Evolutionary conservation across 1,140 invertebrate species (phyloP).

Genomic region (Lepidostoma basale): DNA sequence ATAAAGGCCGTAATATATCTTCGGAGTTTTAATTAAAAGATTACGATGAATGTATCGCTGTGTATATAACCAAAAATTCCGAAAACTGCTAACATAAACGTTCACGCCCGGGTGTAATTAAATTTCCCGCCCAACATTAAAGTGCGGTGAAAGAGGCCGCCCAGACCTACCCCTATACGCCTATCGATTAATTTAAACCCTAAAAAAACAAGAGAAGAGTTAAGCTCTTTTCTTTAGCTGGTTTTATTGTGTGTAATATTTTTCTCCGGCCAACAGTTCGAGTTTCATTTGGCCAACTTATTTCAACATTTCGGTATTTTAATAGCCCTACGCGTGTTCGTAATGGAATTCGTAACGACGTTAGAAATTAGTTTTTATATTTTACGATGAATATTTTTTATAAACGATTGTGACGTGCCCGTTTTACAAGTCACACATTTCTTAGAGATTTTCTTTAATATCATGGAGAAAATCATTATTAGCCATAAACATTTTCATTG

Average conservation of each 20-base stretch:
- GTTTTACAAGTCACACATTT: neutral
- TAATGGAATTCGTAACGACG: constrained; percentile 2
- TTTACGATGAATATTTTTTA: constrained; percentile 2
- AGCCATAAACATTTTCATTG: no score
- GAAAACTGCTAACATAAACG: constrained; percentile 1
- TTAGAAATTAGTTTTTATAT: neutral
- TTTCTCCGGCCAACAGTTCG: neutral
- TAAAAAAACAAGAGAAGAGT: constrained; percentile 3
- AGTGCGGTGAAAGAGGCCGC: neutral
- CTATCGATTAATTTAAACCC: constrained; percentile 2
- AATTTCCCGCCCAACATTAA: constrained; percentile 6
- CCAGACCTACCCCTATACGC: no score
- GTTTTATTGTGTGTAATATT: constrained; percentile 12
- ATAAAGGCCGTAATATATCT: constrained; percentile 20
- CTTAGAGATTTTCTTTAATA: no score
- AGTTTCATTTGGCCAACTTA: neutral
- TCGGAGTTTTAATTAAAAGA: constrained; percentile 16
- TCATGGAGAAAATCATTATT: no score
- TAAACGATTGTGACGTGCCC: constrained; percentile 5
- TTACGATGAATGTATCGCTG: constrained; percentile 11
- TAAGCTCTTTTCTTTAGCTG: neutral
- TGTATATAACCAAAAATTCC: constrained; percentile 23
- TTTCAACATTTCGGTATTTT: neutral
- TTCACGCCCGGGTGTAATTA: constrained; percentile 16
- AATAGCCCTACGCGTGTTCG: neutral